Evolutionary conservation across 1,140 invertebrate genomes (phyloP), one percentile per base, ranked within the genome.

Genomic region (Drosophila cardini): DNA sequence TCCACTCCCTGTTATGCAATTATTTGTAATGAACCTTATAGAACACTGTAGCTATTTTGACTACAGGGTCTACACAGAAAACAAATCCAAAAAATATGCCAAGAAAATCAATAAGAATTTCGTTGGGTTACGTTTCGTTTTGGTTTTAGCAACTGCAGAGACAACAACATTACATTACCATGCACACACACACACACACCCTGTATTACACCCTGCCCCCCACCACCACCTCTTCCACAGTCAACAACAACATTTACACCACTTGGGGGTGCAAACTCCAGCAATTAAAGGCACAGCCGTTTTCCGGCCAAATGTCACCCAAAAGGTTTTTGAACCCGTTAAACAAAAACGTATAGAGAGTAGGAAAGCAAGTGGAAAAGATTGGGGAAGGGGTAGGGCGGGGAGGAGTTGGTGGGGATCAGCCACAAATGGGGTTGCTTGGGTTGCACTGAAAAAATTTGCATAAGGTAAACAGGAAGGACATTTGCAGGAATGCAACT

Each of bases 241-340:
- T n/a, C n/a, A n/a, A n/a, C n/a, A n/a, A n/a, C n/a, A 1, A 11
- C 53, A 57, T n/a, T 8, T 43, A 38, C 15, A 42, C n/a, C 43
- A 53, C 36, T 11, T 15, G 30, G 26, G 40, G 10, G 4, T 9
- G 45, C 18, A 45, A 67, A 50, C 67, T 50, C 70, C 69, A 13
- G 70, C 83, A 86, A 86, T 86, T 87, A 87, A 57, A 78, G 83
- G 45, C 78, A 62, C 50, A 64, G 75, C 40, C 61, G 61, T 70
- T 72, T 71, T 87, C 84, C 83, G 83, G 72, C 76, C 83, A 89
- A 87, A 83, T 87, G 83, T 87, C 83, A 87, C 76, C 82, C 83
- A 68, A 86, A 83, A 87, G 83, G 80, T 87, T 89, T 77, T 87
- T 83, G 83, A 87, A 87, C 84, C 38, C 83, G 30, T 58, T 36